A percentile compares a stretch with the other conserved stretches of the same genome.
phyloP scores from a whole-genome alignment of 2,888 invertebrate genomes.

The Coenonympha glycerion region DNA sequence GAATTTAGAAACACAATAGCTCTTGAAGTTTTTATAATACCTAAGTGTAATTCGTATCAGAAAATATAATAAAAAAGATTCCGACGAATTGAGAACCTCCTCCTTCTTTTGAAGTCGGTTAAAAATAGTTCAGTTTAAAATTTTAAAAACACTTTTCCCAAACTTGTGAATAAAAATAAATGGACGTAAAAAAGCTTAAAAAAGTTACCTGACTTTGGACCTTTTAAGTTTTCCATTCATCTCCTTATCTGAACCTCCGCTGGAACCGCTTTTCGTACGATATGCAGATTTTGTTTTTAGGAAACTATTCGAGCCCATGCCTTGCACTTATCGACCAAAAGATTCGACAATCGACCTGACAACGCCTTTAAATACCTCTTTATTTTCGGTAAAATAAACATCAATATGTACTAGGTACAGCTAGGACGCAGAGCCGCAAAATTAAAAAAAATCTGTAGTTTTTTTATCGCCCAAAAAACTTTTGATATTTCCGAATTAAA shows the following conservation, averaged over 20 bases:
- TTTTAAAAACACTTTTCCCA: too few relatives aligned
- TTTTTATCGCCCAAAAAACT: too few relatives aligned
- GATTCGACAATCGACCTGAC: slow-evolving; percentile 23
- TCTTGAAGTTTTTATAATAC: too few relatives aligned
- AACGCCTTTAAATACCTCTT: slow-evolving; percentile 24
- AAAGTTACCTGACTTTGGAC: slow-evolving; percentile 55
- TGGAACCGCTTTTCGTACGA: slow-evolving; percentile 63
- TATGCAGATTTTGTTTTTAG: slow-evolving; percentile 60
- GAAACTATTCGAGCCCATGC: slow-evolving; percentile 70
- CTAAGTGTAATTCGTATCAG: too few relatives aligned
- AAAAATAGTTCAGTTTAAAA: too few relatives aligned
- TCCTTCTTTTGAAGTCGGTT: too few relatives aligned
- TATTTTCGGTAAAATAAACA: slow-evolving; percentile 28
- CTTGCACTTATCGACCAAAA: slow-evolving; percentile 27
- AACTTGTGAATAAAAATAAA: too few relatives aligned
- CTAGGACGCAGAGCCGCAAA: background rate
- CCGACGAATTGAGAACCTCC: too few relatives aligned
- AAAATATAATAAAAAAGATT: too few relatives aligned
- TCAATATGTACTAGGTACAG: slow-evolving; percentile 13
- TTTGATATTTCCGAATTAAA: background rate
- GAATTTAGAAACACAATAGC: too few relatives aligned
- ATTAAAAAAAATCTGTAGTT: background rate
- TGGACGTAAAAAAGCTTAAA: background rate
- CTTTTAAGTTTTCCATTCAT: slow-evolving; percentile 63
- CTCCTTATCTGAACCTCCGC: slow-evolving; percentile 66